Conservation (phyloP, 2,888 invertebrate genomes). For the Lepidocyrtinus sp. region DNA sequence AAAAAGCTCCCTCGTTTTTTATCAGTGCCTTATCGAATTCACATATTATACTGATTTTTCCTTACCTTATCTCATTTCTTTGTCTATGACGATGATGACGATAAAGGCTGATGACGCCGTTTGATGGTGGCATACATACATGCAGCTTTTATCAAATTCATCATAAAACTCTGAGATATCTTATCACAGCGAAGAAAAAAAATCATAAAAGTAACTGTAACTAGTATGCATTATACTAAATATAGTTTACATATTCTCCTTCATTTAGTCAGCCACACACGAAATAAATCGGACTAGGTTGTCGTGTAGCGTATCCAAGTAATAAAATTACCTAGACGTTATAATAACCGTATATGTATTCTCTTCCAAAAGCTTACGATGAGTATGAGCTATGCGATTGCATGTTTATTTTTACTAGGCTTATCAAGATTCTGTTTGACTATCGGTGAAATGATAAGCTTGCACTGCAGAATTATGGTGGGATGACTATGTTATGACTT, state of each 20-base stretch:
- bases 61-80: constrained; percentile 1
- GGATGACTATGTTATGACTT: constrained; percentile 57
- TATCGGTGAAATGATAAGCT: constrained; percentile 49
- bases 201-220: constrained; percentile 41
- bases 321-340: too few relatives aligned
- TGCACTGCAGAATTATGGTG: constrained; percentile 29
- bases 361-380: too few relatives aligned
- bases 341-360: too few relatives aligned
- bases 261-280: too few relatives aligned
- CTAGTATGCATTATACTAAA: constrained; percentile 8
- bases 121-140: neutral
- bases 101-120: neutral
- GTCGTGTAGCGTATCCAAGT: too few relatives aligned
- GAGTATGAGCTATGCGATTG: neutral
- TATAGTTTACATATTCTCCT: too few relatives aligned
- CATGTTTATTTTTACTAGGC: constrained; percentile 32
- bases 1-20: constrained; percentile 25
- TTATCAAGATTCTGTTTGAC: constrained; percentile 59
- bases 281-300: too few relatives aligned
- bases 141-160: neutral
- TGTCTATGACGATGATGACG: neutral
- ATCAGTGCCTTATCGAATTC: constrained; percentile 31
- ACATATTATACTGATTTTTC: constrained; percentile 11
- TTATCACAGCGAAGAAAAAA: constrained; percentile 7
- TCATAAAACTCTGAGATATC: neutral